Base-by-base conservation (phyloP, 2,888 invertebrate genomes). In the Scaptomyza caliginosa region DNA sequence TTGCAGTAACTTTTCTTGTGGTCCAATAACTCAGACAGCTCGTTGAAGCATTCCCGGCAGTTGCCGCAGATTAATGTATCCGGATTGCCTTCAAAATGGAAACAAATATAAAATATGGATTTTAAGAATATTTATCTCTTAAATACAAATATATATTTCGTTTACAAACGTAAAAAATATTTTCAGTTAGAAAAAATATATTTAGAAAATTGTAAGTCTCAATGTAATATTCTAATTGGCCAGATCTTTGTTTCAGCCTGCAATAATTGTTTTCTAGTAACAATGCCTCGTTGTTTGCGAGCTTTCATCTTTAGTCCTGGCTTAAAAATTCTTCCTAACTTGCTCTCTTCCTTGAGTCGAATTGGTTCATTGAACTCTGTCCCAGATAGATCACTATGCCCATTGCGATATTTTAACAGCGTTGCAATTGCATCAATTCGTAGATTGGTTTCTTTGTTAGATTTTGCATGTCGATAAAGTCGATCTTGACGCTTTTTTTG, bases 41-140 rank as follows among this genome's bases (percentile, higher is more conserved):
- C 94, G 77, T 93, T 93, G 91, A 95, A 95, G 91, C 94, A 93
- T 91, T 95, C 94, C 86, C 95, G 93, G 91, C 96, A 96, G 90
- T 94, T 94, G 79, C 95, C 96, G 91, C 96, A 96, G 88, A 96
- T 95, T 91, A 96, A 93, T 88, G 95, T 94, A 91, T 96, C 96
- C 71, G 94, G 94, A 90, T 94, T 94, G 91, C 94, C 94, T 94
- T 63, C 91, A 93, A 89, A 51, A 52, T 66, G 19, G 58, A 36
- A 30, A 67, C 26, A 49, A 6, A 30, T 39, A 52, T 66, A 39
- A 66, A 46, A 67, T 56, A 72, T 55, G 67, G 28, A 57, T 54
- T 40, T 48, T 21, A 43, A 45, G 50, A 60, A 60, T 48, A 52
- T 28, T 39, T 6, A n/a, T n/a, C n/a, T n/a, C n/a, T n/a, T n/a